phyloP scores from a whole-genome alignment of 35 echinoderm and acorn worm genomes.

The Eucidaris tribuloides region DNA sequence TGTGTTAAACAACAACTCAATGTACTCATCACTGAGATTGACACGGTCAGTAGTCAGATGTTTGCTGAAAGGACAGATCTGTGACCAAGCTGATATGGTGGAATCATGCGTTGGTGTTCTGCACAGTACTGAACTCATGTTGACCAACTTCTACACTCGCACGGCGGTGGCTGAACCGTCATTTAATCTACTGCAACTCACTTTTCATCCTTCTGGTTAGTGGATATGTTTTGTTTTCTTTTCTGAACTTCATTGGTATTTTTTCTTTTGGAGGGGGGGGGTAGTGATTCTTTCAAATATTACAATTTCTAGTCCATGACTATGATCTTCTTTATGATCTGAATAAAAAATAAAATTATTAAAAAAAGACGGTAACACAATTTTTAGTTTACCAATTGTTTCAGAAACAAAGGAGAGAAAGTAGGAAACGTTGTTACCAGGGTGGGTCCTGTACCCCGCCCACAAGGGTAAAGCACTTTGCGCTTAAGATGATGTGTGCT shows the following conservation, averaged over 20 bases:
- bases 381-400: not conserved
- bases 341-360: not conserved
- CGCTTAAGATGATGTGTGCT: too few relatives aligned
- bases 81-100: not conserved
- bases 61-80: not conserved
- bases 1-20: slow-evolving; percentile 5
- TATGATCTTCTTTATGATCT: not conserved
- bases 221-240: not conserved
- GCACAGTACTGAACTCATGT: not conserved
- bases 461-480: too few relatives aligned
- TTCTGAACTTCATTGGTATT: not conserved
- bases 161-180: not conserved
- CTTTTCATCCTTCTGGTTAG: slow-evolving; percentile 15
- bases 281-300: not conserved
- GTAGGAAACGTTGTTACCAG: too few relatives aligned
- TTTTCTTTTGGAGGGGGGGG: not conserved
- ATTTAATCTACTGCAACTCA: not conserved
- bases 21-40: not conserved
- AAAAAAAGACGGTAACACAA: not conserved
- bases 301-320: not conserved
- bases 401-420: too few relatives aligned
- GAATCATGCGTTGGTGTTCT: not conserved
- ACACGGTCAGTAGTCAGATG: not conserved
- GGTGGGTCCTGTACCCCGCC: too few relatives aligned
- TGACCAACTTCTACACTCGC: not conserved